Conservation (phyloP, 2,888 invertebrate genomes). For the Dolichomitus sp. region DNA sequence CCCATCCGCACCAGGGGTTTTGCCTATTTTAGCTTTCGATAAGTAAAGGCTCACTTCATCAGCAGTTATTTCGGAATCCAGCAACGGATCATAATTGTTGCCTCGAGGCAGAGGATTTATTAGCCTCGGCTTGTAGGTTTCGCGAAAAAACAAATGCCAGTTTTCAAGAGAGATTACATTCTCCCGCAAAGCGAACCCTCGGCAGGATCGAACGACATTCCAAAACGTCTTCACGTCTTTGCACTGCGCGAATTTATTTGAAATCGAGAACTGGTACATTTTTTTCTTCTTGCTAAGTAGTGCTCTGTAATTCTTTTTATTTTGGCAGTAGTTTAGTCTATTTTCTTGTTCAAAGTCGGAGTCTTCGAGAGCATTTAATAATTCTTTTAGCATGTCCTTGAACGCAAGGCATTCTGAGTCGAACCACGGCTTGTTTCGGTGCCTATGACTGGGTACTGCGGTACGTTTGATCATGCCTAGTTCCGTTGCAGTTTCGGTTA, state of each 20-base stretch:
- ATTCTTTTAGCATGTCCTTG: neutral
- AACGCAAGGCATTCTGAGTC: neutral
- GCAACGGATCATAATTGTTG: neutral
- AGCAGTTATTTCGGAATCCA: conserved; percentile 7
- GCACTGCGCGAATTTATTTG: conserved; percentile 22
- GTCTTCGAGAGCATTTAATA: neutral
- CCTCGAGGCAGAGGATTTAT: neutral
- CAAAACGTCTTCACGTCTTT: conserved; percentile 18
- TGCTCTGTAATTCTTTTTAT: neutral
- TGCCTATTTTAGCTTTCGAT: neutral
- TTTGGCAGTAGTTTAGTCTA: neutral
- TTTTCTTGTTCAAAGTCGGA: neutral
- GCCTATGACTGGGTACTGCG: neutral
- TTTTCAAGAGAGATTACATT: neutral
- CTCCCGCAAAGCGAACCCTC: neutral
- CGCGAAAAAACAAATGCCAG: too few relatives aligned
- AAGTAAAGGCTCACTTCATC: neutral
- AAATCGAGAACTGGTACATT: neutral
- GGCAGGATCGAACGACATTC: conserved; percentile 13
- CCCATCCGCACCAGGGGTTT: conserved; percentile 15
- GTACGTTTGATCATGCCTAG: neutral
- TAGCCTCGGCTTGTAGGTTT: neutral
- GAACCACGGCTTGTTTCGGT: conserved; percentile 7
- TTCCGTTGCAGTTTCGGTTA: neutral
- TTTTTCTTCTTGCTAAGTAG: neutral